Conservation (phyloP, 1,140 invertebrate species). For the Dryas iulia region DNA sequence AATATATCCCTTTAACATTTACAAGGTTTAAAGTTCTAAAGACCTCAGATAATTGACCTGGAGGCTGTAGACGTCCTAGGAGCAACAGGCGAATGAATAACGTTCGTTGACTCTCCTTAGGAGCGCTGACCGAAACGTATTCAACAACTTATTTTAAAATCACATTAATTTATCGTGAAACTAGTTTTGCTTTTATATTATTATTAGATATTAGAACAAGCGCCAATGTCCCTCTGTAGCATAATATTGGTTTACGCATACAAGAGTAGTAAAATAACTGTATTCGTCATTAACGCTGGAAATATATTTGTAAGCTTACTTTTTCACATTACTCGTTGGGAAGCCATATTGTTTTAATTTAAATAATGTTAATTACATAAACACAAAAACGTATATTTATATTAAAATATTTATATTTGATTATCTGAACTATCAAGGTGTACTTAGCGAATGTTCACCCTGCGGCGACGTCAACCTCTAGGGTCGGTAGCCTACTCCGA, state of each 20-base stretch:
- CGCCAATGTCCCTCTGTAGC: background rate
- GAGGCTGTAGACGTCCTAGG: slow-evolving; percentile 28
- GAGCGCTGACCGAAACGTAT: slow-evolving; percentile 26
- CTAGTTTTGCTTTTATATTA: slow-evolving; percentile 15
- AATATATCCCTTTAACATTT: slow-evolving; percentile 2
- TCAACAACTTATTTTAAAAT: slow-evolving; percentile 5
- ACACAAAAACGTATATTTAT: background rate
- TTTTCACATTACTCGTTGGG: too few species aligned
- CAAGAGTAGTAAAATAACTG: too few species aligned
- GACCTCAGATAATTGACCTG: slow-evolving; percentile 24
- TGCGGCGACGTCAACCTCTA: slow-evolving; percentile 20
- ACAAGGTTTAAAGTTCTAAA: slow-evolving; percentile 21
- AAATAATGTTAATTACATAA: background rate
- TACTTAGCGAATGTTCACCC: slow-evolving; percentile 50
- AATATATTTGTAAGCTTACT: background rate
- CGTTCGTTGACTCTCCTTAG: slow-evolving; percentile 25
- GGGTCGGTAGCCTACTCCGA: slow-evolving; percentile 37
- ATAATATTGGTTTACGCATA: too few species aligned
- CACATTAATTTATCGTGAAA: slow-evolving; percentile 16
- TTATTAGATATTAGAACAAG: background rate
- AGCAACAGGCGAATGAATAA: slow-evolving; percentile 28
- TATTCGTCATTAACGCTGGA: too few species aligned
- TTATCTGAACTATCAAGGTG: background rate
- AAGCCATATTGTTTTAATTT: too few species aligned
- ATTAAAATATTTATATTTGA: background rate